Base-by-base conservation (phyloP, 1,140 invertebrate species). In the Pogonomyrmex californicus region DNA sequence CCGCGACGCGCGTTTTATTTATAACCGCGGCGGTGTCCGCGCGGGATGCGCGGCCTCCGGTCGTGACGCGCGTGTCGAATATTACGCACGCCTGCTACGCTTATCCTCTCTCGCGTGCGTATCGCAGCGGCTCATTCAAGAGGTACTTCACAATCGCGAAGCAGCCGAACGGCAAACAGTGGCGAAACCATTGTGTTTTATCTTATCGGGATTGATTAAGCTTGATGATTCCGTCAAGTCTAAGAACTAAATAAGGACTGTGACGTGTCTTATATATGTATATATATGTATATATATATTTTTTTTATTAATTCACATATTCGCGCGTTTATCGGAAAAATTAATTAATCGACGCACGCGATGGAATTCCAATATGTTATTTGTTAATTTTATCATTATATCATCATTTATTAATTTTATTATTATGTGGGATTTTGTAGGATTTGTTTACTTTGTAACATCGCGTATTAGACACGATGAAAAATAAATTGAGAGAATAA, bases 21-120 rank as follows among this genome's bases (percentile, higher is more conserved):
- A 91, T 91, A 91, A 88, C 77, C 78, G 49, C 73, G 60, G 51
- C 68, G 82, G 14, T 44, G 63, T 83, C 65, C 58, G 73, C 81
- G 87, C 41, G 75, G 56, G 71, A 82, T n/a, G 44, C 60, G 41
- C 76, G 82, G 56, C 38, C 86, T 68, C 76, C 63, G 88, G n/a
- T 23, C 79, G 86, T 90, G 88, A 90, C 86, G 86, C 86, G 90
- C 90, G 87, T 91, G 90, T 87, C 89, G 85, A 87, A 91, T 88
- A 91, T 91, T 91, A 91, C 87, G 87, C 89, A 70, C 79, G 89
- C 78, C 86, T 82, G 76, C 75, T 88, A 68, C 68, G 71, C 14
- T 54, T 76, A 58, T 71, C 54, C 76, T 41, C n/a, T 71, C 44
- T 51, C 62, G 33, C 58, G 38, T 49, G 54, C 70, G 54, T 76